Conservation (phyloP, 1,140 invertebrate genomes). For the Macrobrachium nipponense region DNA sequence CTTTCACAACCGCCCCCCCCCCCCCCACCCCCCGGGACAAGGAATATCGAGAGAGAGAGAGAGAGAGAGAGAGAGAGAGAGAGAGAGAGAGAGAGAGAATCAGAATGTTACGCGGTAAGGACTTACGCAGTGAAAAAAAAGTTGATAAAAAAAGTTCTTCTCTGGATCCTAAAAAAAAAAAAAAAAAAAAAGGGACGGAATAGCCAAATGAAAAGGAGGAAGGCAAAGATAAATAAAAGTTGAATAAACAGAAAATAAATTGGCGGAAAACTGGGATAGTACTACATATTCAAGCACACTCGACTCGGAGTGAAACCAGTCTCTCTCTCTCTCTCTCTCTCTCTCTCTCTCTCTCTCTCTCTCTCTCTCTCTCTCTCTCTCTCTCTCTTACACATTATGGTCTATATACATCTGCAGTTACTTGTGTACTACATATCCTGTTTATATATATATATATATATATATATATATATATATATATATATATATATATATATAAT, state of each 20-base stretch:
- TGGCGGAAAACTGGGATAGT: neutral
- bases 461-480: neutral
- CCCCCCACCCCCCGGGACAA: too few species aligned
- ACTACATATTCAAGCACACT: neutral
- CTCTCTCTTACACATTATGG: too few species aligned
- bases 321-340: conserved; percentile 11
- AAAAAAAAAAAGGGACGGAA: too few species aligned
- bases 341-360: conserved; percentile 7
- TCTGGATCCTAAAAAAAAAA: too few species aligned
- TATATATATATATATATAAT: neutral
- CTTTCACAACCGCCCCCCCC: too few species aligned
- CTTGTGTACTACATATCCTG: too few species aligned
- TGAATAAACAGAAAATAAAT: neutral
- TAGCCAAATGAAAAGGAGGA: neutral
- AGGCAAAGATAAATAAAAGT: neutral
- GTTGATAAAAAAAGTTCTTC: too few species aligned
- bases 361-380: conserved; percentile 22
- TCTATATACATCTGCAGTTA: too few species aligned
- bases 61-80: neutral
- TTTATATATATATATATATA: neutral
- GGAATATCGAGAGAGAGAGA: neutral
- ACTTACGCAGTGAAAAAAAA: too few species aligned
- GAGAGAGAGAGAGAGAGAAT: too few species aligned
- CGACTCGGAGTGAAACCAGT: neutral
- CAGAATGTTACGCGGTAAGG: too few species aligned